Conservation (phyloP, 2,888 invertebrate genomes). For the Artemia sp. region DNA sequence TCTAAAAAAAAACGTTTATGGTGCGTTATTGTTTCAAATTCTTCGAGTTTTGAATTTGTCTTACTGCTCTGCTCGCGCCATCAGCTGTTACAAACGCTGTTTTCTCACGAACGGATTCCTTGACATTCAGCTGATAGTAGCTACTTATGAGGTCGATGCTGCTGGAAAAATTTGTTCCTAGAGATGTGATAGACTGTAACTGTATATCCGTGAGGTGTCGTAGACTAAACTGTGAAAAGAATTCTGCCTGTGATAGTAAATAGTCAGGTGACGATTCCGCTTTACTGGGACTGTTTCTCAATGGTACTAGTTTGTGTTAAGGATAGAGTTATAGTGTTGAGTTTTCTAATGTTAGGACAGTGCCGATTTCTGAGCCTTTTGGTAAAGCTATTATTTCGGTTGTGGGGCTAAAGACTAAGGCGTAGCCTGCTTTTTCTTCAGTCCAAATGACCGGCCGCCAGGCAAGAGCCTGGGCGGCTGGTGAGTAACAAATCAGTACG, state of each 20-base stretch:
- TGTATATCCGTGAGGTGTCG: background rate
- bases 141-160: background rate
- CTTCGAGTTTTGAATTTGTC: no score
- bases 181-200: background rate
- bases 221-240: background rate
- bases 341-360: background rate
- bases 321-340: background rate
- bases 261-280: background rate
- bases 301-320: background rate
- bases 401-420: slow-evolving; percentile 6
- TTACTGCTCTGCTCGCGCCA: background rate
- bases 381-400: background rate
- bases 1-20: no score
- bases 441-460: background rate
- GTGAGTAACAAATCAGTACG: background rate
- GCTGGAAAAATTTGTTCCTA: background rate
- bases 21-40: no score
- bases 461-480: background rate
- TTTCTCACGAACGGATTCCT: background rate
- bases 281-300: no score
- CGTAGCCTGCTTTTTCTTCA: background rate
- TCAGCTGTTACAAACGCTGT: background rate
- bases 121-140: background rate
- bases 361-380: background rate
- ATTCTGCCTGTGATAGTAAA: background rate